Base-by-base conservation (phyloP, 2,113 vertebrate species). In the Electrona antarctica region DNA sequence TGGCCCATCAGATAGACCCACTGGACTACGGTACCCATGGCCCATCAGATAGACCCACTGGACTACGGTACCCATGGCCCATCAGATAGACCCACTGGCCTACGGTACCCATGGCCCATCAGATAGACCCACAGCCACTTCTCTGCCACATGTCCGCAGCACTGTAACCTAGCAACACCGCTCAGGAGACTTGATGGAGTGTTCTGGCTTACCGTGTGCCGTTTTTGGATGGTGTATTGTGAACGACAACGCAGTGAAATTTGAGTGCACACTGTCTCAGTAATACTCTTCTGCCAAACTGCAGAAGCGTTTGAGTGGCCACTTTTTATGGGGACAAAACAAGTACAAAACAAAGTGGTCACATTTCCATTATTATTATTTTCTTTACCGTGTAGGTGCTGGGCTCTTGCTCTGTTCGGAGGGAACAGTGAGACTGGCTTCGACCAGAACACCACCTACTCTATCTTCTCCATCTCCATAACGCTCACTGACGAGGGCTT, bases 341-440 rank as follows among this genome's bases (percentile, higher is more conserved):
- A 58, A 77, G 67, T 83, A 69, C 48, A 51, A 68, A 70, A 13
- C 15, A 13, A 41, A 52, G 29, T 74, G 29, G 33, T 41, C 33
- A 41, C 33, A 41, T 41, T 41, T 41, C 55, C 61, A 56, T 61
- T 69, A 48, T 63, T 70, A 28, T 33, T 33, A 10, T 33, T 10
- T 41, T 13, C 3, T 29, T 8, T 15, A 10, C 28, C 28, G 8
- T 60, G 21, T 0, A 98, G 97, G 58, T 99, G 95, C 84, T 98
- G 96, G 96, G 97, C 97, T 46, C 88, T 98, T 86, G 94, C 95
- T 67, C 87, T 99, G 62, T 98, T 94, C 74, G 97, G 97, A 89
- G 97, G 97, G 83, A 99, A 98, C 91, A 96, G 95, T 77, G 97
- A 98, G 90, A 96, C 95, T 1, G 97, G 97, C 45, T 98, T 98